Evolutionary conservation across 2,888 invertebrate genomes (phyloP).

Genomic region (Saturnia japonica): DNA sequence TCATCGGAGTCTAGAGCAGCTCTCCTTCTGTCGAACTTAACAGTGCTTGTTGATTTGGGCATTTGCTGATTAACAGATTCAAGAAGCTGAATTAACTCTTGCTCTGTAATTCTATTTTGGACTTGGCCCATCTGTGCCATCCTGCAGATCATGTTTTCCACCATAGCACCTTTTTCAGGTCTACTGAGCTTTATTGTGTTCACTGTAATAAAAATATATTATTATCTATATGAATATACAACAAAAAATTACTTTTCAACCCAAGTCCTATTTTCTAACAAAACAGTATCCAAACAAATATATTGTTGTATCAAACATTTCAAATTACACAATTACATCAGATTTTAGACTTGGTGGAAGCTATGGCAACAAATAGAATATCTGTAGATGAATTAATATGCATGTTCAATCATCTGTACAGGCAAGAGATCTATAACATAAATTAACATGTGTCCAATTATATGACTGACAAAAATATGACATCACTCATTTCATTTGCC

Average conservation of each 20-base stretch:
- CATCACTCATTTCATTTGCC: no score
- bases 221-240: neutral
- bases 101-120: slow-evolving; percentile 90
- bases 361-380: no score
- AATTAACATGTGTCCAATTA: no score
- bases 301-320: no score
- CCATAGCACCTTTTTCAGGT: slow-evolving; percentile 97
- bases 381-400: no score
- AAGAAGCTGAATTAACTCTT: slow-evolving; percentile 91
- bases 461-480: no score
- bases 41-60: slow-evolving; percentile 88
- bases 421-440: no score
- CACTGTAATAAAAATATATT: slow-evolving; percentile 82
- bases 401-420: no score
- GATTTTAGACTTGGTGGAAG: no score
- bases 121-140: slow-evolving; percentile 98
- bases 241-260: neutral
- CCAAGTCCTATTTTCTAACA: neutral
- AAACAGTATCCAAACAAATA: no score
- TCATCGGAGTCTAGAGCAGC: slow-evolving; percentile 94
- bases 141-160: slow-evolving; percentile 95
- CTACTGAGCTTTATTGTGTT: slow-evolving; percentile 96
- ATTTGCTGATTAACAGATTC: slow-evolving; percentile 94
- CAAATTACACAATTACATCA: no score
- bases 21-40: slow-evolving; percentile 95